Evolutionary conservation across 2,888 invertebrate genomes (phyloP).

Genomic region (Amblyjoppa fuscipennis): DNA sequence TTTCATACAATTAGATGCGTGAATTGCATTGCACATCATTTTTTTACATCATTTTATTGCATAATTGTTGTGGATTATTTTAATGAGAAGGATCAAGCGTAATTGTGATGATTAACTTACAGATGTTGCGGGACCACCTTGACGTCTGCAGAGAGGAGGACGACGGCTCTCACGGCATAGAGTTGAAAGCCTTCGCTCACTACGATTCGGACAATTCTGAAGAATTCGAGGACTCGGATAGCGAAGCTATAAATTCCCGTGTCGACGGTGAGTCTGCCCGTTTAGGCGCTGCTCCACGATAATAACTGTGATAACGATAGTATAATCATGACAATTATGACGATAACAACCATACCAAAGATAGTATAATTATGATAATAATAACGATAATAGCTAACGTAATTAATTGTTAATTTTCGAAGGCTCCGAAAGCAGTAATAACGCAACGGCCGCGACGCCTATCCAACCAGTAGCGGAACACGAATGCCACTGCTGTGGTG

Average conservation of each 20-base stretch:
- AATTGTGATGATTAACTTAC: background rate
- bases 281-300: no score
- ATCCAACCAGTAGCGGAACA: conserved; percentile 81
- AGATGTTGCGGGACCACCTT: conserved; percentile 82
- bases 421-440: conserved; percentile 41
- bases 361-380: background rate
- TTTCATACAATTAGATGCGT: background rate
- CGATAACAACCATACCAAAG: background rate
- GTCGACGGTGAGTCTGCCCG: background rate
- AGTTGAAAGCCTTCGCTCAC: conserved; percentile 76
- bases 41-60: no score
- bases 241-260: conserved; percentile 23
- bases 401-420: background rate
- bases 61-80: background rate
- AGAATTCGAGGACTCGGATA: conserved; percentile 72
- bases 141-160: conserved; percentile 83
- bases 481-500: conserved; percentile 88
- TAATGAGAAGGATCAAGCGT: background rate
- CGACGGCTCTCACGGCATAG: conserved; percentile 78
- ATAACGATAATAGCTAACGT: background rate
- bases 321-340: background rate
- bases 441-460: conserved; percentile 75
- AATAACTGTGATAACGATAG: background rate
- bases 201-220: conserved; percentile 80
- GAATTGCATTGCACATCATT: background rate